Evolutionary conservation across 2,113 vertebrate species (phyloP).

Genomic region (Myotis lucifugus): DNA sequence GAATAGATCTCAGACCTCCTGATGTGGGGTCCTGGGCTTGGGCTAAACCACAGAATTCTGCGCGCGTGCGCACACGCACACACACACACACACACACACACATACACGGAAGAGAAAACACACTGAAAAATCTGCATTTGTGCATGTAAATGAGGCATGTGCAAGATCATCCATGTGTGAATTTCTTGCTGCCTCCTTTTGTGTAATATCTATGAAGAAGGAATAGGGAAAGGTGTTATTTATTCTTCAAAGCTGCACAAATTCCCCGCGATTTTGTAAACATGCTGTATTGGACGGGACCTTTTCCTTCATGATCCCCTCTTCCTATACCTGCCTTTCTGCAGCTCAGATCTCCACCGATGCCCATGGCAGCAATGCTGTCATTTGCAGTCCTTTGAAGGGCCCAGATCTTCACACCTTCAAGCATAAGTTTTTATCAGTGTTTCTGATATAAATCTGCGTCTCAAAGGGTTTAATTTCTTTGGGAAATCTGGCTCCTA

Average conservation of each 20-base stretch:
- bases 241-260: conserved; percentile 21
- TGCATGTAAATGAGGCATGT: not conserved
- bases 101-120: not conserved
- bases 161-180: not conserved
- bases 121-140: conserved; percentile 4
- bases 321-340: not conserved
- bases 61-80: not conserved
- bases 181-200: conserved; percentile 19
- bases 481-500: conserved; percentile 75
- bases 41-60: not conserved
- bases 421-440: conserved; percentile 77
- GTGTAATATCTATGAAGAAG: not conserved
- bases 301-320: conserved; percentile 25
- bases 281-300: conserved; percentile 55
- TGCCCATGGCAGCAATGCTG: conserved; percentile 43
- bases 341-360: conserved; percentile 20
- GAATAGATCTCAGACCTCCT: conserved; percentile 28
- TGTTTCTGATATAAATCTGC: conserved; percentile 76
- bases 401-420: conserved; percentile 56
- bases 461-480: conserved; percentile 75
- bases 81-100: not conserved
- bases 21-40: not conserved
- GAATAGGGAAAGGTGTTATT: not conserved
- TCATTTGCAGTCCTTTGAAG: conserved; percentile 76
- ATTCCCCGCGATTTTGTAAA: conserved; percentile 59